A percentile compares a stretch with the other conserved stretches of the same genome.
These are phyloP conservation scores for Musca vetustissima DNA, from an alignment of 1,140 invertebrate species.

Conservation along the genomic window DNA sequence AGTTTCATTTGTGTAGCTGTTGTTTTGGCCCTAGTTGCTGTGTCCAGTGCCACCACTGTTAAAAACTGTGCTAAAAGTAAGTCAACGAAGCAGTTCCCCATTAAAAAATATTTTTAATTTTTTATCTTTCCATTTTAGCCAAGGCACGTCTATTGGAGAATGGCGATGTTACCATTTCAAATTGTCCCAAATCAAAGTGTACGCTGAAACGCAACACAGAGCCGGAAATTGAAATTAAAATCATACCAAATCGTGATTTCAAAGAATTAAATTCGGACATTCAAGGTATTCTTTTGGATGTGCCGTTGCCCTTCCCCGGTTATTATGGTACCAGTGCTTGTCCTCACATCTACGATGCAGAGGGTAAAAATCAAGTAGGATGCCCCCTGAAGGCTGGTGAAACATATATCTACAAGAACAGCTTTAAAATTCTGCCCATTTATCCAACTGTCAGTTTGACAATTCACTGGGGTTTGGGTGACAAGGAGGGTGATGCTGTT, in stretches of 20 bases:
- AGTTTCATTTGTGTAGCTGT: constrained; percentile 16
- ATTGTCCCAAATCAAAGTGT: constrained; percentile 66
- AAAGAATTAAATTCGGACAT: constrained; percentile 61
- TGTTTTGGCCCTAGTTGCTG: neutral
- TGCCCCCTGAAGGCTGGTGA: constrained; percentile 69
- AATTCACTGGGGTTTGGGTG: constrained; percentile 65
- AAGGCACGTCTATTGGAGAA: constrained; percentile 40
- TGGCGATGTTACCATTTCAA: constrained; percentile 58
- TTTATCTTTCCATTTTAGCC: constrained; percentile 33
- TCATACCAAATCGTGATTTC: constrained; percentile 61
- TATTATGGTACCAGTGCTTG: constrained; percentile 73
- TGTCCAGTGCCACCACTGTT: constrained; percentile 46
- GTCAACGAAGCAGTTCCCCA: constrained; percentile 31
- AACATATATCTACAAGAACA: constrained; percentile 70
- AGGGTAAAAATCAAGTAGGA: constrained; percentile 60
- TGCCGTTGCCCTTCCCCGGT: constrained; percentile 72
- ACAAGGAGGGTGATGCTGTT: constrained; percentile 57
- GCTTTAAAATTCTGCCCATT: constrained; percentile 65
- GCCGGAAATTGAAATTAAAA: constrained; percentile 60
- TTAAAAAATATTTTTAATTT: neutral
- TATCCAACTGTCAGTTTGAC: constrained; percentile 69
- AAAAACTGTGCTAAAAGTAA: constrained; percentile 51
- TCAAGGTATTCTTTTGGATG: constrained; percentile 61
- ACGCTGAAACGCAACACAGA: constrained; percentile 64
- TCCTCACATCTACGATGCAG: constrained; percentile 61